These are phyloP conservation scores for Busseola fusca DNA, from an alignment of 2,888 invertebrate species.

Conservation along the genomic window DNA sequence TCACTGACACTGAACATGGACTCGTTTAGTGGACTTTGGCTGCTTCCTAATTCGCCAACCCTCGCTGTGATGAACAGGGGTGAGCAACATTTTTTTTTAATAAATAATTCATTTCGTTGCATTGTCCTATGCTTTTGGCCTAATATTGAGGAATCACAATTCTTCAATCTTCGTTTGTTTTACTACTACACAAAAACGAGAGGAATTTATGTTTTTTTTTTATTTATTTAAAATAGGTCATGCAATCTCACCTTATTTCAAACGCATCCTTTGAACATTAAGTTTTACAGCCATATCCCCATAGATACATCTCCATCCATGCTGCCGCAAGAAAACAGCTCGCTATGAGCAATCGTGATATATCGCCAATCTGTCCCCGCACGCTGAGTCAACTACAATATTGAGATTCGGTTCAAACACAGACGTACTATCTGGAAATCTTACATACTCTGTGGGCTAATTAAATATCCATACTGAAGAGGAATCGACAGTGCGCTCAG, in stretches of 20 bases:
- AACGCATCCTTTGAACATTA: not conserved
- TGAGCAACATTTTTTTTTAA: not conserved
- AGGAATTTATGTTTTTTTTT: not conserved
- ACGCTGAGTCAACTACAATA: not conserved
- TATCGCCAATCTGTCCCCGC: slow-evolving; percentile 13
- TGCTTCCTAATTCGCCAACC: not conserved
- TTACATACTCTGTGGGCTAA: not conserved
- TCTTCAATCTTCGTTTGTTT: not conserved
- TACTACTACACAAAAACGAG: not conserved
- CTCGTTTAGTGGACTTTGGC: not conserved
- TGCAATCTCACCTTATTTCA: not conserved
- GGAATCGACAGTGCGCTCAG: not conserved
- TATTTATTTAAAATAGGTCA: not conserved
- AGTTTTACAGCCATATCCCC: not conserved
- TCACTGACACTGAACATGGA: not conserved
- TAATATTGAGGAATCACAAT: not conserved
- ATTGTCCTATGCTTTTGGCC: not conserved
- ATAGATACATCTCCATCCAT: not conserved
- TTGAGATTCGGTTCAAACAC: slow-evolving; percentile 10
- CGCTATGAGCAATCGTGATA: slow-evolving; percentile 1
- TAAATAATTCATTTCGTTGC: not conserved
- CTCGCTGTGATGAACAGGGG: not conserved
- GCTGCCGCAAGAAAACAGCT: not conserved
- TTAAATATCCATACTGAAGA: not conserved
- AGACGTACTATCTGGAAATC: not conserved